Evolutionary conservation across 2,888 invertebrate species (phyloP), one percentile per base, ranked within the genome.

Genomic region (Scotopteryx bipunctaria): DNA sequence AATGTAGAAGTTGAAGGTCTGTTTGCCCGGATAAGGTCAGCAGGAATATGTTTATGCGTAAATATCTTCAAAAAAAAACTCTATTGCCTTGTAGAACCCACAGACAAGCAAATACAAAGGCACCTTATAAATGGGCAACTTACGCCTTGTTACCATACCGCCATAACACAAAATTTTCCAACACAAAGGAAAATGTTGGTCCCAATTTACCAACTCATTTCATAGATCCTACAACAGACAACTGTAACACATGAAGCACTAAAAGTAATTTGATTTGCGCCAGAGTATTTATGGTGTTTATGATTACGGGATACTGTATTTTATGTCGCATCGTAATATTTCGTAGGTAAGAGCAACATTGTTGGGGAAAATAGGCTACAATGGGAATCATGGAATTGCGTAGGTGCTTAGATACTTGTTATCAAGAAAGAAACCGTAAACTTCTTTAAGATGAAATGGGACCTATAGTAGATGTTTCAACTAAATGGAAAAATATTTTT

Each of bases 291-390:
- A 53, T 48, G 19, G 54, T 52, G 47, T 56, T 47, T 59, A 59
- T 45, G 51, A 48, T 55, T 43, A 56, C 52, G 54, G 49, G 54
- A 55, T 49, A 32, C 49, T 55, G 46, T 52, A 50, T 38, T 57
- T 57, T 61, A 59, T 55, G 61, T 16, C 43, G 27, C 36, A 25
- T 47, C 54, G 49, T 59, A 61, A 58, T 31, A 31, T 37, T 15
- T 37, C 11, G 29, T 27, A 50, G 43, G 45, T 29, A 43, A 50
- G 40, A 45, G 44, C 46, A 49, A 31, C 51, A 48, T 43, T 51
- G 50, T 51, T 50, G 48, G 37, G 32, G 23, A 50, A 32, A 23
- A 40, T 33, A 40, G 16, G 27, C 40, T 13, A 40, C 8, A 40
- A 16, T 17, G 6, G 9, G 5, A 27, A 16, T 38, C 13, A 37